phyloP scores from a whole-genome alignment of 2,888 invertebrate genomes.

The Stramonita haemastoma region DNA sequence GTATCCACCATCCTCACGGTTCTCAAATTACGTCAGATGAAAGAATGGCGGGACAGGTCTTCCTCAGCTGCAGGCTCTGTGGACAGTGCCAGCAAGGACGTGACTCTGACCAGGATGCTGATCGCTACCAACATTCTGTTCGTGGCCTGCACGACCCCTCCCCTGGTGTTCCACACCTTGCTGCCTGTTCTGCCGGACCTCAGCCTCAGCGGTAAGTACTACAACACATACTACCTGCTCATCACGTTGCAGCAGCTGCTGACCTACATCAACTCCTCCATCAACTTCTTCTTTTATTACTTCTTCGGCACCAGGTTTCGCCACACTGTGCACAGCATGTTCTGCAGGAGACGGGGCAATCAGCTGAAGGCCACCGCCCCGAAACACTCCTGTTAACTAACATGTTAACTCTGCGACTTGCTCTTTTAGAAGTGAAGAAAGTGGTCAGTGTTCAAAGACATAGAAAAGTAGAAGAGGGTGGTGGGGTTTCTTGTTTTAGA shows the following conservation, averaged over 20 bases:
- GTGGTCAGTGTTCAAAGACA: too few relatives aligned
- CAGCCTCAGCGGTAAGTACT: not conserved
- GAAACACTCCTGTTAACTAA: too few relatives aligned
- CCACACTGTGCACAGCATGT: too few relatives aligned
- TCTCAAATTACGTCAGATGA: not conserved
- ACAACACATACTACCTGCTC: not conserved
- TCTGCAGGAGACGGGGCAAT: too few relatives aligned
- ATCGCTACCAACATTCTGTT: conserved; percentile 4
- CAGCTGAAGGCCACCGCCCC: too few relatives aligned
- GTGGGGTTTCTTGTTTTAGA: too few relatives aligned
- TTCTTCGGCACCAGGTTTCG: conserved; percentile 18
- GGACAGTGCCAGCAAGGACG: not conserved
- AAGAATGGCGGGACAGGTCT: not conserved
- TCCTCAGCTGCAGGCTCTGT: not conserved
- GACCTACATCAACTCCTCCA: conserved; percentile 10
- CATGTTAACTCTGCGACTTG: too few relatives aligned
- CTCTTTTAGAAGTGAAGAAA: too few relatives aligned
- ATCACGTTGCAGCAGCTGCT: not conserved
- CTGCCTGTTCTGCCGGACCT: conserved; percentile 4
- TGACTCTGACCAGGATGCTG: not conserved
- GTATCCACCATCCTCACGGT: conserved; percentile 1
- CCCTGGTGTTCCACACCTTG: not conserved
- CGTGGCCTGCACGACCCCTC: not conserved
- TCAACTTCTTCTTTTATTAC: conserved; percentile 31
- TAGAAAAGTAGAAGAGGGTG: too few relatives aligned